phyloP scores from a whole-genome alignment of 2,797 vertebrate species.

The Thalassophryne amazonica region DNA sequence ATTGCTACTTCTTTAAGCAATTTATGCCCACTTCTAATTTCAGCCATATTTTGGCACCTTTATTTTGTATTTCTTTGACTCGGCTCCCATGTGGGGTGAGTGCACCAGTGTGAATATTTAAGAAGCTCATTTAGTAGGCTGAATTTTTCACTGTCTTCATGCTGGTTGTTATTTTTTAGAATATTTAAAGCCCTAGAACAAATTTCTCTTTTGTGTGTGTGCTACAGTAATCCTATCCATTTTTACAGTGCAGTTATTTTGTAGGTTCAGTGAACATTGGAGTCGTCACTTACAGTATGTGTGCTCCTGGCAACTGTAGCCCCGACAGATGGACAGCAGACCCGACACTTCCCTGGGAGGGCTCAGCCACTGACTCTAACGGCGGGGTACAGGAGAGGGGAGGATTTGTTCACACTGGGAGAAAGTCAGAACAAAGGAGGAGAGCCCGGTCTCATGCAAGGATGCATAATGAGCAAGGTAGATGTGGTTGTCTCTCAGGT shows the following conservation, averaged over 20 bases:
- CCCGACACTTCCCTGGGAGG: conserved; percentile 47
- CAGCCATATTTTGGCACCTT: conserved; percentile 10
- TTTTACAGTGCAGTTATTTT: conserved; percentile 5
- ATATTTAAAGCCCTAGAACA: not conserved
- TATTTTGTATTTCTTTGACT: conserved; percentile 22
- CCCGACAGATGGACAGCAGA: conserved; percentile 73
- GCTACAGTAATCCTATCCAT: not conserved
- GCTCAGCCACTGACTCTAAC: conserved; percentile 57
- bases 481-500: conserved; percentile 26
- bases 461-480: conserved; percentile 52
- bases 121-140: conserved; percentile 4
- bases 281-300: conserved; percentile 21
- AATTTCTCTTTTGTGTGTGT: not conserved
- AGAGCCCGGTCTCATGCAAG: conserved; percentile 51
- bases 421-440: conserved; percentile 46
- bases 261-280: conserved; percentile 2
- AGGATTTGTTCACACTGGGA: conserved; percentile 58
- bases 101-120: conserved; percentile 12
- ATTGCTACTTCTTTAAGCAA: not conserved
- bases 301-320: conserved; percentile 48
- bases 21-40: conserved; percentile 5
- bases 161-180: conserved; percentile 16
- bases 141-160: conserved; percentile 2
- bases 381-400: conserved; percentile 48
- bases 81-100: not conserved